Percentiles rank a stretch among this genome's conserved stretches.
phyloP scores from a whole-genome alignment of 2,888 invertebrate genomes.

The Drosophila parthenogenetica region DNA sequence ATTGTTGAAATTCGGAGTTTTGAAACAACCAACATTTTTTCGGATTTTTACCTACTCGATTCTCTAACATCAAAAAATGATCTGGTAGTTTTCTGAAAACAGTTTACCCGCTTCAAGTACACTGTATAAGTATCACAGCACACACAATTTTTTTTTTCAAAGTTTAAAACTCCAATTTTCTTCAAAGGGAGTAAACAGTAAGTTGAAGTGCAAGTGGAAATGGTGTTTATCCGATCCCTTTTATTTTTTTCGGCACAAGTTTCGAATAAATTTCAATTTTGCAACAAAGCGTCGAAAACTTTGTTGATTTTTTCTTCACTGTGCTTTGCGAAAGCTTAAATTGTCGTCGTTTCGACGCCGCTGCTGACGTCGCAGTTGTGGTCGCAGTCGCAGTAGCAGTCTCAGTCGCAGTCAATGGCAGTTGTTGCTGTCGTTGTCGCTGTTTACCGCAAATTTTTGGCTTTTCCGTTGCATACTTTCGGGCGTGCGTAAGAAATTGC shows the following conservation, averaged over 20 bases:
- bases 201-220: slow-evolving; percentile 73
- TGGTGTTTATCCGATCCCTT: slow-evolving; percentile 70
- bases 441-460: slow-evolving; percentile 78
- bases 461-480: slow-evolving; percentile 65
- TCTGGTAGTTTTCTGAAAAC: too few relatives aligned
- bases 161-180: slow-evolving; percentile 35
- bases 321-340: slow-evolving; percentile 68
- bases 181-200: slow-evolving; percentile 42
- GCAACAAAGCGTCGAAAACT: slow-evolving; percentile 54
- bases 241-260: slow-evolving; percentile 37
- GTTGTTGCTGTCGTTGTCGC: slow-evolving; percentile 50
- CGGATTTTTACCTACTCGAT: too few relatives aligned
- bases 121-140: neutral
- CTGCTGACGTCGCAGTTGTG: slow-evolving; percentile 38
- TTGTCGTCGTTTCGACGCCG: slow-evolving; percentile 64
- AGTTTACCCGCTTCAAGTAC: too few relatives aligned
- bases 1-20: too few relatives aligned
- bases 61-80: too few relatives aligned
- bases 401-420: slow-evolving; percentile 21
- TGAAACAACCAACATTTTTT: too few relatives aligned
- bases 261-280: slow-evolving; percentile 79
- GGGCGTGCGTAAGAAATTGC: slow-evolving; percentile 32
- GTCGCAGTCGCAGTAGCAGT: slow-evolving; percentile 36
- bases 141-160: slow-evolving; percentile 31
- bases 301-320: slow-evolving; percentile 22